phyloP scores from a whole-genome alignment of 2,888 invertebrate genomes.

The Vandiemenella viatica region DNA sequence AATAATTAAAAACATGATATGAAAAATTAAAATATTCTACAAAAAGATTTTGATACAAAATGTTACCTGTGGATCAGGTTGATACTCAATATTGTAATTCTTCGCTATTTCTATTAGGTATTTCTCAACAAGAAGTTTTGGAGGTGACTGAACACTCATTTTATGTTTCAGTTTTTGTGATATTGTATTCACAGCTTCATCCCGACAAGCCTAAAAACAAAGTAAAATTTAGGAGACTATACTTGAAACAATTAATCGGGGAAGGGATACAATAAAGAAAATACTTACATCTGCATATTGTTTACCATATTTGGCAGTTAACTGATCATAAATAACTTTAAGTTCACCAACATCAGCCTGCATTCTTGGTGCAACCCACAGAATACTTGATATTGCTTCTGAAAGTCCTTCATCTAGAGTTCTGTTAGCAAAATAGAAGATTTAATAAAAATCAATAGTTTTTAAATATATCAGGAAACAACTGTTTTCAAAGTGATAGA shows the following conservation, averaged over 20 bases:
- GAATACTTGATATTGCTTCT: conserved; percentile 87
- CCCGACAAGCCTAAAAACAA: conserved; percentile 48
- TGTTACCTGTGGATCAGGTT: conserved; percentile 70
- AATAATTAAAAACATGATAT: not conserved
- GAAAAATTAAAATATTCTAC: not conserved
- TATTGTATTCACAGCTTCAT: conserved; percentile 62
- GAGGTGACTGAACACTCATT: conserved; percentile 85
- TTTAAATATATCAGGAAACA: not conserved
- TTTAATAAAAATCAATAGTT: not conserved
- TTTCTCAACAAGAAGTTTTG: conserved; percentile 86
- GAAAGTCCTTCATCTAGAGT: conserved; percentile 83
- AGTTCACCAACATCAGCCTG: conserved; percentile 67
- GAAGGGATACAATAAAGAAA: not conserved
- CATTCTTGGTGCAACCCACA: conserved; percentile 93
- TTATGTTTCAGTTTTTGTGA: conserved; percentile 89
- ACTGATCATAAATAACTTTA: conserved; percentile 69
- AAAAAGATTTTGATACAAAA: not conserved
- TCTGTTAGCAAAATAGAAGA: conserved; percentile 29
- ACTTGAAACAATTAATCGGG: not conserved
- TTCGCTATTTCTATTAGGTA: conserved; percentile 92
- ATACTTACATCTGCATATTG: conserved; percentile 57
- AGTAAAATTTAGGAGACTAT: conserved; percentile 1
- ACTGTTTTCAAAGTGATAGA: not conserved
- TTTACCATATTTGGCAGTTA: conserved; percentile 85
- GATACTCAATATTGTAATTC: conserved; percentile 86